These are phyloP conservation scores for Drosophila melanica DNA, from an alignment of 1,140 invertebrate species.

Conservation along the genomic window DNA sequence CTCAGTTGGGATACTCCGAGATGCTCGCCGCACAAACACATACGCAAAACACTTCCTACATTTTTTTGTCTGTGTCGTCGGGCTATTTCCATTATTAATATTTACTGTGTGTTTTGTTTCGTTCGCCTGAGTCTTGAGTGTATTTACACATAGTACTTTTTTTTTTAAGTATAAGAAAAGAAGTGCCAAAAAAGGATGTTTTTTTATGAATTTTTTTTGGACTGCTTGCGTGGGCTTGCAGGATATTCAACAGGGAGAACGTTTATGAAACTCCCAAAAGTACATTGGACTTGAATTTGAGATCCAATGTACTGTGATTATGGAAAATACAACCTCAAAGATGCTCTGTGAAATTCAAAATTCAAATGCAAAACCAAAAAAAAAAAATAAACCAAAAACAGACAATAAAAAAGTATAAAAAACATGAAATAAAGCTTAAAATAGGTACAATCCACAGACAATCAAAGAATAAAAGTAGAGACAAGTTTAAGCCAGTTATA, in stretches of 20 bases:
- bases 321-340: too few relatives aligned
- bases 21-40: conserved; percentile 2
- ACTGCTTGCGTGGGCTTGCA: neutral
- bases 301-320: too few relatives aligned
- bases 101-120: conserved; percentile 57
- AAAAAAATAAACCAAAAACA: too few relatives aligned
- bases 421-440: too few relatives aligned
- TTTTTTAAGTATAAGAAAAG: conserved; percentile 1
- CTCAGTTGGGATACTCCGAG: conserved; percentile 24
- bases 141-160: neutral
- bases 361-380: too few relatives aligned
- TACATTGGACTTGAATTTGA: neutral
- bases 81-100: conserved; percentile 33
- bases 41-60: conserved; percentile 42
- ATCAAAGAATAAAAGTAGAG: too few relatives aligned
- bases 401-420: neutral
- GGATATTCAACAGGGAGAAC: neutral
- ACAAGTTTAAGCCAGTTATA: too few relatives aligned
- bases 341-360: too few relatives aligned
- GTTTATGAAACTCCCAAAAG: neutral
- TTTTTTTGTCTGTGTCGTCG: conserved; percentile 24
- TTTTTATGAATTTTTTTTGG: conserved; percentile 14
- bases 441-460: too few relatives aligned
- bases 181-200: conserved; percentile 11
- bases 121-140: conserved; percentile 20